Conservation (phyloP, 2,888 invertebrate species). For the Luperina nickerlii region DNA sequence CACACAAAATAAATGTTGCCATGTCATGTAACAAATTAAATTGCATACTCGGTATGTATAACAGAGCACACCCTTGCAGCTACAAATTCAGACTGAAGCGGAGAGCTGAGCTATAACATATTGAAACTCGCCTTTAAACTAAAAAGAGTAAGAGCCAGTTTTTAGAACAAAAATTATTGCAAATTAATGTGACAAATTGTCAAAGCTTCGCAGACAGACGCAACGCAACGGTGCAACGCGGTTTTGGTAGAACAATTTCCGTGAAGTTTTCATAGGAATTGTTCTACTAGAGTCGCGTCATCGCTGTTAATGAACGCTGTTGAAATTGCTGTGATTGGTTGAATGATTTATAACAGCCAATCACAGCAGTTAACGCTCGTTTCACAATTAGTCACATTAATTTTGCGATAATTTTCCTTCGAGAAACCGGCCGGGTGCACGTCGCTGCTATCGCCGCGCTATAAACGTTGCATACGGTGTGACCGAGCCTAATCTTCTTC, state of each 20-base stretch:
- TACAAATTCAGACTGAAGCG: background rate
- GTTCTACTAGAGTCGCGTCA: too few species aligned
- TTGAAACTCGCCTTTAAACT: background rate
- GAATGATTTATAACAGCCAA: too few species aligned
- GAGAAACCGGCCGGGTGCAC: background rate
- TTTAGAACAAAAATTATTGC: background rate
- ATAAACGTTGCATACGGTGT: constrained; percentile 3
- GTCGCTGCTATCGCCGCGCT: background rate
- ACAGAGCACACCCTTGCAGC: background rate
- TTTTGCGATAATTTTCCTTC: background rate
- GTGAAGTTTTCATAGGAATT: too few species aligned
- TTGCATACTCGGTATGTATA: background rate
- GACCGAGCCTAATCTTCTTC: constrained; percentile 7
- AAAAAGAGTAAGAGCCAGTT: background rate
- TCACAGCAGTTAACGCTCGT: too few species aligned
- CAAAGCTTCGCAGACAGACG: background rate
- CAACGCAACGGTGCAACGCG: too few species aligned
- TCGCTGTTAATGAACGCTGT: too few species aligned
- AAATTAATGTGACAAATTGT: background rate
- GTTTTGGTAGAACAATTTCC: too few species aligned
- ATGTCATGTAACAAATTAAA: background rate
- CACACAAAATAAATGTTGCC: background rate
- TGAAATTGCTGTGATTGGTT: too few species aligned
- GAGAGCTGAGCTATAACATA: background rate
- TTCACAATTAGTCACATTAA: background rate